A percentile compares a stretch with the other conserved stretches of the same genome.
These are phyloP conservation scores for Lemur catta DNA, from an alignment of 2,797 vertebrate species.

Conservation along the genomic window DNA sequence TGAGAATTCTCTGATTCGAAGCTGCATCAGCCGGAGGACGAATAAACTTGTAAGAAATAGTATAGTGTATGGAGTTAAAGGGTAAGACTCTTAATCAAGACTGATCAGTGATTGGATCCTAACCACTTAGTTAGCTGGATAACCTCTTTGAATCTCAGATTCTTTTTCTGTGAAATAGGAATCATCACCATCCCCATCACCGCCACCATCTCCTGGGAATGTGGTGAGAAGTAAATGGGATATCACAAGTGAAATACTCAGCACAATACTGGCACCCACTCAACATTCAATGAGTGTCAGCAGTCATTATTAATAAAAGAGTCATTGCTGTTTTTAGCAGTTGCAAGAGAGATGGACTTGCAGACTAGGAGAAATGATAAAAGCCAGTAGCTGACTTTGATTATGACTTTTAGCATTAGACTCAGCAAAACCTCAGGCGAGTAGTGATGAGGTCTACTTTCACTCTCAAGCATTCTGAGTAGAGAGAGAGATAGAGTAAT, in stretches of 20 bases:
- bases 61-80: not conserved
- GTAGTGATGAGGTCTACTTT: not conserved
- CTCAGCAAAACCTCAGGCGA: not conserved
- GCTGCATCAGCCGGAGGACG: not conserved
- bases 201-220: not conserved
- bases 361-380: not conserved
- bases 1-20: not conserved
- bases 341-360: not conserved
- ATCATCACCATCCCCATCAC: not conserved
- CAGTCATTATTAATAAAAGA: not conserved
- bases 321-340: not conserved
- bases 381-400: slow-evolving; percentile 21
- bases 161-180: not conserved
- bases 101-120: not conserved
- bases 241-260: not conserved
- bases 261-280: not conserved
- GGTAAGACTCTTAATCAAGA: not conserved
- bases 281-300: not conserved
- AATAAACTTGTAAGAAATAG: not conserved
- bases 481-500: not conserved
- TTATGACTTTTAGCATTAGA: not conserved
- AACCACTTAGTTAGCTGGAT: not conserved
- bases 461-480: not conserved
- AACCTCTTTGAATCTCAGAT: not conserved
- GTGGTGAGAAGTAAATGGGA: not conserved